Evolutionary conservation across 2,797 vertebrate species (phyloP), one percentile per base, ranked within the genome.

Genomic region (Octomys mimax): DNA sequence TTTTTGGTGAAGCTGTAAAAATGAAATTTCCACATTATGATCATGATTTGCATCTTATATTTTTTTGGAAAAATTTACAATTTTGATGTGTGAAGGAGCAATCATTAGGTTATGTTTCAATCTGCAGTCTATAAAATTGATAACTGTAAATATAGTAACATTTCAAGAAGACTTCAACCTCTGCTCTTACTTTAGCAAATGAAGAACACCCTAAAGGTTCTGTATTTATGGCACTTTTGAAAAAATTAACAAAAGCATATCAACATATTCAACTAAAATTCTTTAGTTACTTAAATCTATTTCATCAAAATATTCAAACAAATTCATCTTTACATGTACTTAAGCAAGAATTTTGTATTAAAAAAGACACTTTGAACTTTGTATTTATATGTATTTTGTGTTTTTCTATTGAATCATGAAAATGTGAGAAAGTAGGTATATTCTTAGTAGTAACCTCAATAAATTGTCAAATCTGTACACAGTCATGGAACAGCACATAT

Each of bases 251-350:
- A 54, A 14, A 13, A 49, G 79, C 2, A 70, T 0, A 49, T 5
- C 52, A 92, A 90, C 0, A 77, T 0, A 16, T 78, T 91, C 85
- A 33, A 83, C 39, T 24, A 36, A 90, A 85, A 95, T 85, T 26
- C 2, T 68, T 81, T 92, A 10, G 8, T 28, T 22, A 33, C 79
- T 85, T 85, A 89, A 91, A 94, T 80, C 31, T 83, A 3, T 7
- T 79, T 66, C 36, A 2, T 62, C 87, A 52, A 97, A 93, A 92
- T 94, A 93, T 57, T 91, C 94, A 68, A 26, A 36, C 42, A 94
- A 95, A 91, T 95, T 81, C 42, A 64, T 16, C 1, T 13, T 64
- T 92, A 70, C 42, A 46, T 28, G 33, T 68, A 68, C 64, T 68
- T n/a, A 68, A 68, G 64, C 64, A 70, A n/a, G 68, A 70, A 70